Percentiles rank a stretch among this genome's conserved stretches.
phyloP scores from a whole-genome alignment of 2,888 invertebrate species.

The Mellilla xanthometata region DNA sequence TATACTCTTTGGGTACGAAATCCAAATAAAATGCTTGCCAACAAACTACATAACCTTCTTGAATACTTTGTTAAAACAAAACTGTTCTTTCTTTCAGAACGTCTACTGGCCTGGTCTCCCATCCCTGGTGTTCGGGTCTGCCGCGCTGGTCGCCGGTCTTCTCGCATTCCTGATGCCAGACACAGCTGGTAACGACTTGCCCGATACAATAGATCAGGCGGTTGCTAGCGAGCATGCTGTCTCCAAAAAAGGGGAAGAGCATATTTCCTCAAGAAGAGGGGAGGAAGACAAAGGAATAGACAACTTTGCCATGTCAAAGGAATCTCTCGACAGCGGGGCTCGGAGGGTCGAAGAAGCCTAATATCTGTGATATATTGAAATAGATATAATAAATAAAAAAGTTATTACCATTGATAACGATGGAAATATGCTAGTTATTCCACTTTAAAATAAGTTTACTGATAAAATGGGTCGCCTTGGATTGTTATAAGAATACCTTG shows the following conservation, averaged over 20 bases:
- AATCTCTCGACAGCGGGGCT: conserved; percentile 21
- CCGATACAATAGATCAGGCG: conserved; percentile 63
- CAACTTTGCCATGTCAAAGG: conserved; percentile 26
- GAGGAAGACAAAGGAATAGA: conserved; percentile 6
- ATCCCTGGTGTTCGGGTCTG: conserved; percentile 54
- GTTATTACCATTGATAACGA: too few species aligned
- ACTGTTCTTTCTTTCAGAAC: conserved; percentile 46
- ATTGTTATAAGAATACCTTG: too few species aligned
- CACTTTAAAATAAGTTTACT: too few species aligned
- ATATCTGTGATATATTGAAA: not conserved
- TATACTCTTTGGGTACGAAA: too few species aligned
- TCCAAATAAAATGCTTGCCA: too few species aligned
- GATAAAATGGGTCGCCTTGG: too few species aligned
- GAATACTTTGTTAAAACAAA: too few species aligned
- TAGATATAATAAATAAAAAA: too few species aligned
- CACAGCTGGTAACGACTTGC: conserved; percentile 52
- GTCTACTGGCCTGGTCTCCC: conserved; percentile 64
- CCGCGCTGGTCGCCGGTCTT: conserved; percentile 53
- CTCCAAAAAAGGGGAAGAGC: too few species aligned
- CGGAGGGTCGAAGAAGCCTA: conserved; percentile 9
- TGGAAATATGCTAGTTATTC: too few species aligned
- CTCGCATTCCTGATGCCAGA: conserved; percentile 61
- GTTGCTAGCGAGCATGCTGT: conserved; percentile 47
- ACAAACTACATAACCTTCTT: too few species aligned
- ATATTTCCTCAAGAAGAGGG: too few species aligned